These are phyloP conservation scores for Scotopteryx bipunctaria DNA, from an alignment of 2,888 invertebrate species.

Conservation along the genomic window DNA sequence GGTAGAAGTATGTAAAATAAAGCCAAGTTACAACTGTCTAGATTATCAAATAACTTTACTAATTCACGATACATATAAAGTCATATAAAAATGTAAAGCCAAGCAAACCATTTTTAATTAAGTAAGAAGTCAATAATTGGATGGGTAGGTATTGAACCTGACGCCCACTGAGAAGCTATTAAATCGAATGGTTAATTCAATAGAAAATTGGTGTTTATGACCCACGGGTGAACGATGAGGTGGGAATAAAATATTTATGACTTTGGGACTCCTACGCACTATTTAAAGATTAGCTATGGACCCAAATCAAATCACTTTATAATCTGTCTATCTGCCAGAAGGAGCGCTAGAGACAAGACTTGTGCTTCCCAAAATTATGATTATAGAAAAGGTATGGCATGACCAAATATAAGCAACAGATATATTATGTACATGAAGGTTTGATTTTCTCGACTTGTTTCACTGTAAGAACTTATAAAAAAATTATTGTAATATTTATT, in stretches of 20 bases:
- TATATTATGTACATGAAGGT: no score
- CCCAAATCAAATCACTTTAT: slow-evolving; percentile 61
- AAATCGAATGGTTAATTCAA: slow-evolving; percentile 26
- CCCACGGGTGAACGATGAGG: slow-evolving; percentile 35
- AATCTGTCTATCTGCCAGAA: slow-evolving; percentile 53
- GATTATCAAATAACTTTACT: neutral
- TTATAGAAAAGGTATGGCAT: no score
- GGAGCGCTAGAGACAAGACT: slow-evolving; percentile 39
- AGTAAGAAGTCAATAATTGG: slow-evolving; percentile 19
- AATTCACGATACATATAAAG: no score
- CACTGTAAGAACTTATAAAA: no score
- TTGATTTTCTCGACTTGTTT: no score
- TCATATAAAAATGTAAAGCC: neutral
- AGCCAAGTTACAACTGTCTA: neutral
- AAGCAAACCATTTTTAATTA: slow-evolving; percentile 16
- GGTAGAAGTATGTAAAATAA: no score
- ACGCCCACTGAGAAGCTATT: slow-evolving; percentile 28
- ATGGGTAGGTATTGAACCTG: slow-evolving; percentile 9
- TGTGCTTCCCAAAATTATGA: slow-evolving; percentile 16
- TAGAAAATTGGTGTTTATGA: slow-evolving; percentile 40
- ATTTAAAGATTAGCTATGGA: slow-evolving; percentile 61
- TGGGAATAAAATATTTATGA: slow-evolving; percentile 53
- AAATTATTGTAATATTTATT: no score
- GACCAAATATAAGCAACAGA: no score
- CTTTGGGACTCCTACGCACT: slow-evolving; percentile 46